Evolutionary conservation across 2,888 invertebrate genomes (phyloP).

Genomic region (Prosopocoilus inquinatus): DNA sequence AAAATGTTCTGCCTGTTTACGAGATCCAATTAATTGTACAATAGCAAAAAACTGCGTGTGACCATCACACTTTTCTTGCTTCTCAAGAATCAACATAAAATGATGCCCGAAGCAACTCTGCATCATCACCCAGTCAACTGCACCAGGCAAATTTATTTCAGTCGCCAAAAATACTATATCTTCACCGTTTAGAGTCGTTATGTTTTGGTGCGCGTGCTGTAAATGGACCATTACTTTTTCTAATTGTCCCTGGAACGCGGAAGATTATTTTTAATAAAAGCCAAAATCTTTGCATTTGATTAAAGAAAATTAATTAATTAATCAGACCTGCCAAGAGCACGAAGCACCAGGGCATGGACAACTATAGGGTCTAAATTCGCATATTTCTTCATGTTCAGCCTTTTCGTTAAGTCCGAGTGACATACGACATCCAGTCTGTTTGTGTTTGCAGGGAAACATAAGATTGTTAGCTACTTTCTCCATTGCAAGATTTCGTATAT

Average conservation of each 20-base stretch:
- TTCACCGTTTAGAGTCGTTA: slow-evolving; percentile 96
- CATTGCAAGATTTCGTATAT: slow-evolving; percentile 98
- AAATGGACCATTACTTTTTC: slow-evolving; percentile 99
- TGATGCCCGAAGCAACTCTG: slow-evolving; percentile 99
- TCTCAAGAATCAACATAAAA: slow-evolving; percentile 99
- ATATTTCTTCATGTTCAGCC: slow-evolving; percentile 96
- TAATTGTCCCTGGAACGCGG: slow-evolving; percentile 66
- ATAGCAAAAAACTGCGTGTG: slow-evolving; percentile 97
- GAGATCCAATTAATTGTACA: slow-evolving; percentile 96
- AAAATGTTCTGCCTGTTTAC: slow-evolving; percentile 99
- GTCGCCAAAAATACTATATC: slow-evolving; percentile 99
- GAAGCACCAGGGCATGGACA: slow-evolving; percentile 99
- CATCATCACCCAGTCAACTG: slow-evolving; percentile 99
- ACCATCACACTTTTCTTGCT: slow-evolving; percentile 96
- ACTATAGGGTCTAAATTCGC: slow-evolving; percentile 96
- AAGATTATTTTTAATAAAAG: not conserved
- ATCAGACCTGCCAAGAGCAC: slow-evolving; percentile 87
- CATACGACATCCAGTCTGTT: slow-evolving; percentile 89
- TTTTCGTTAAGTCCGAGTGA: slow-evolving; percentile 96
- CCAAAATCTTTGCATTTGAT: not conserved
- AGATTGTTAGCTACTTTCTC: slow-evolving; percentile 99
- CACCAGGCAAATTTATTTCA: slow-evolving; percentile 98
- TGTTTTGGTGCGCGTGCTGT: slow-evolving; percentile 96
- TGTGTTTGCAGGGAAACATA: slow-evolving; percentile 98
- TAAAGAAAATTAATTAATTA: not conserved